phyloP scores from a whole-genome alignment of 2,113 vertebrate species.

The Tympanuchus pallidicinctus region DNA sequence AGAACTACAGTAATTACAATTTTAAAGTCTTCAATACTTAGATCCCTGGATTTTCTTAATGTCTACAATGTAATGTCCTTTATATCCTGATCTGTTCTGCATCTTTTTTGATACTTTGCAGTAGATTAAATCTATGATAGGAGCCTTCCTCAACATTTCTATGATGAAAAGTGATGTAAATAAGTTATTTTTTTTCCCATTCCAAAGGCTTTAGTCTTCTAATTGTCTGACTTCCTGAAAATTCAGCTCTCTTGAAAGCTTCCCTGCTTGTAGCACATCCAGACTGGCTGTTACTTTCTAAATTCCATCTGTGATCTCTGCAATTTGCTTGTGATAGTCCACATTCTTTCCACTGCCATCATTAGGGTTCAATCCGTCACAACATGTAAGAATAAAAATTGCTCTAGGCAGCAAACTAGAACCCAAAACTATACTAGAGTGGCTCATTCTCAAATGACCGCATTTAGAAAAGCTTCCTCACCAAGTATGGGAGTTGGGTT shows the following conservation, averaged over 20 bases:
- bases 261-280: conserved; percentile 25
- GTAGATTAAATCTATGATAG: neutral
- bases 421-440: neutral
- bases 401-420: neutral
- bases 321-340: conserved; percentile 3
- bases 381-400: neutral
- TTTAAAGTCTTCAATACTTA: neutral
- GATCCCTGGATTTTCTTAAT: neutral
- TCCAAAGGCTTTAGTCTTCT: neutral
- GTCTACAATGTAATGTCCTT: neutral
- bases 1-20: neutral
- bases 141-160: neutral
- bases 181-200: neutral
- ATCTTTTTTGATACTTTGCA: neutral
- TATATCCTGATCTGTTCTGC: neutral
- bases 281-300: conserved; percentile 23
- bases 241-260: neutral
- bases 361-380: neutral
- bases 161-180: neutral
- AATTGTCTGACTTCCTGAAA: neutral
- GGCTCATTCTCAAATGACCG: neutral
- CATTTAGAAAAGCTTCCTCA: neutral
- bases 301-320: conserved; percentile 29
- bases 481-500: neutral
- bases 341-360: conserved; percentile 13